phyloP scores from a whole-genome alignment of 1,140 invertebrate species.

The Mylabris phalerata region DNA sequence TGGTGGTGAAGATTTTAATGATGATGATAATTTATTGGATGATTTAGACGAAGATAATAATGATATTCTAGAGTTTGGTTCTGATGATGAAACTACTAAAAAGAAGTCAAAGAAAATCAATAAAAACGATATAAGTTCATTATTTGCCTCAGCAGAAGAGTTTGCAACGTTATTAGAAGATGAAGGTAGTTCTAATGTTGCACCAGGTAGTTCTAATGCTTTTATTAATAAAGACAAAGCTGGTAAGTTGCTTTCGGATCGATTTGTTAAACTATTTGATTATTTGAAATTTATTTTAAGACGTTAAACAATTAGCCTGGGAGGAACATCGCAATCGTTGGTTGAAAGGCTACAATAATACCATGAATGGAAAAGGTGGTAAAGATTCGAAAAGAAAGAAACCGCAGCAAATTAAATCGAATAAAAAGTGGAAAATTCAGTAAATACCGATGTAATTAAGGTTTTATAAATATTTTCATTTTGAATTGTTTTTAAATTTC shows the following conservation, averaged over 20 bases:
- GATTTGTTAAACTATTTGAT: not conserved
- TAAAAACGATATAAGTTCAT: slow-evolving; percentile 25
- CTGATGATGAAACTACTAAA: slow-evolving; percentile 17
- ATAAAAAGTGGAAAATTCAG: too few species aligned
- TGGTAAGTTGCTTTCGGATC: slow-evolving; percentile 27
- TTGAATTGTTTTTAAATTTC: too few species aligned
- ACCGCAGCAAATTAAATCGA: too few species aligned
- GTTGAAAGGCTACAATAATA: slow-evolving; percentile 34
- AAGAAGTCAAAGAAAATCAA: slow-evolving; percentile 24
- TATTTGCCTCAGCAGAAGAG: slow-evolving; percentile 42
- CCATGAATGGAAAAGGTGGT: slow-evolving; percentile 18
- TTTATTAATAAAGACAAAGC: slow-evolving; percentile 39
- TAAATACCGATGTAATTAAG: too few species aligned
- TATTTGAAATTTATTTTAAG: slow-evolving; percentile 24
- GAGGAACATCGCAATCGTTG: slow-evolving; percentile 38
- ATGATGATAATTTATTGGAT: slow-evolving; percentile 20
- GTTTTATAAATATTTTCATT: too few species aligned
- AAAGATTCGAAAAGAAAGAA: not conserved
- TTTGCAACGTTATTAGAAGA: slow-evolving; percentile 40
- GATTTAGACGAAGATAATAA: slow-evolving; percentile 31
- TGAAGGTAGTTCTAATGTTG: slow-evolving; percentile 33
- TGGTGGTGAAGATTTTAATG: slow-evolving; percentile 11
- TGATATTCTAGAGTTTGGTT: slow-evolving; percentile 28
- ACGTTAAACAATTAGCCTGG: slow-evolving; percentile 38
- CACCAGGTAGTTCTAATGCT: slow-evolving; percentile 35